Conservation (phyloP, 1,140 invertebrate species). For the Leptinotarsa defecta region DNA sequence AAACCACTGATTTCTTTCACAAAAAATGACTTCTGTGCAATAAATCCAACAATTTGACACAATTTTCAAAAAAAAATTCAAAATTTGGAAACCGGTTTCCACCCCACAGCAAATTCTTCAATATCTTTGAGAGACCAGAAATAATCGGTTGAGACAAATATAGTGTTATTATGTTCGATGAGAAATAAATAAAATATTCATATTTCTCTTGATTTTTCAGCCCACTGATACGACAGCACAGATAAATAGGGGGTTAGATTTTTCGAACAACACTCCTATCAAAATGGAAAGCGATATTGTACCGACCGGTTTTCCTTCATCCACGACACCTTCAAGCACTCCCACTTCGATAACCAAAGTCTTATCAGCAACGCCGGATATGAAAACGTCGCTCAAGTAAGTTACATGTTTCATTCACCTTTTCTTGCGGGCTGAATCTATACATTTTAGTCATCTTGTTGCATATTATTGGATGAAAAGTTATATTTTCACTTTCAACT, state of each 20-base stretch:
- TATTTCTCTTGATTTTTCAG: constrained; percentile 38
- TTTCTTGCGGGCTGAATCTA: no score
- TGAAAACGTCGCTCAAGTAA: constrained; percentile 49
- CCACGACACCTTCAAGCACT: constrained; percentile 51
- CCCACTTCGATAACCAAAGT: constrained; percentile 51
- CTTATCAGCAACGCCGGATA: constrained; percentile 48
- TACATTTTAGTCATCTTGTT: no score
- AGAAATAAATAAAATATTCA: background rate
- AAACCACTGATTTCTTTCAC: no score
- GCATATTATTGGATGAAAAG: no score
- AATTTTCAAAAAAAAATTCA: no score
- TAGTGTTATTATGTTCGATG: background rate
- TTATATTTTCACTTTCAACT: no score
- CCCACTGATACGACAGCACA: constrained; percentile 52
- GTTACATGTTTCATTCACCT: background rate
- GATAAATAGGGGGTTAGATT: constrained; percentile 50
- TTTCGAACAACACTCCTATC: constrained; percentile 45
- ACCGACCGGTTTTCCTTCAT: constrained; percentile 46
- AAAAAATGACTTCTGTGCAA: background rate
- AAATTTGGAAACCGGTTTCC: background rate
- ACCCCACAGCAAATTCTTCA: background rate
- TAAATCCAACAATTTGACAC: no score
- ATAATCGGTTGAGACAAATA: background rate
- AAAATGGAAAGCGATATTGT: constrained; percentile 51
- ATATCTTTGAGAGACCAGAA: background rate